phyloP scores from a whole-genome alignment of 2,888 invertebrate genomes.

The Orchesellides sinensis region DNA sequence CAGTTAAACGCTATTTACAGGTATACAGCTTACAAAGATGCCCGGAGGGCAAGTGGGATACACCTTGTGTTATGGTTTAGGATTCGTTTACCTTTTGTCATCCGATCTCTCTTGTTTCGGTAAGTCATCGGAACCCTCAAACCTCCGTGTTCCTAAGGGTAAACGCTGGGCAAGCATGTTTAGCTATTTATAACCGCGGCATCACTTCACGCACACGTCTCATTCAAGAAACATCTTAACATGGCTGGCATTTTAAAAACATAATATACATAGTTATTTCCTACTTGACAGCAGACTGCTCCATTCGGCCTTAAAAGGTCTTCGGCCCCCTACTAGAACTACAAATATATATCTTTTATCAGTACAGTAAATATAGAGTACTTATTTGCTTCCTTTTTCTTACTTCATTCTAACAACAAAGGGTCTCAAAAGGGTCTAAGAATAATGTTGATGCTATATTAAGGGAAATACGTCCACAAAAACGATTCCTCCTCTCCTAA shows the following conservation, averaged over 20 bases:
- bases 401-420: background rate
- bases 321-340: constrained; percentile 13
- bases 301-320: constrained; percentile 35
- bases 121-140: background rate
- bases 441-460: background rate
- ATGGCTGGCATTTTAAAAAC: background rate
- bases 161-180: too few species aligned
- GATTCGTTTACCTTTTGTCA: constrained; percentile 31
- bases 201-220: background rate
- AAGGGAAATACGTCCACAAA: background rate
- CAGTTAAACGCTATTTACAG: too few species aligned
- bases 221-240: constrained; percentile 4
- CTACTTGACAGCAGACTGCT: constrained; percentile 1
- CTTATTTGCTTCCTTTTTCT: background rate
- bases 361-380: background rate
- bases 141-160: background rate
- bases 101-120: constrained; percentile 28
- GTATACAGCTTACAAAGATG: constrained; percentile 6
- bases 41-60: constrained; percentile 59
- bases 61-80: constrained; percentile 41
- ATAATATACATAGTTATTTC: constrained; percentile 20
- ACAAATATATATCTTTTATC: constrained; percentile 19
- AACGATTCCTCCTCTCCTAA: background rate
- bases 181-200: background rate
- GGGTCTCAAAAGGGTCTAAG: background rate